Conservation (phyloP, 1,140 invertebrate species). For the Drosophila mayri region DNA sequence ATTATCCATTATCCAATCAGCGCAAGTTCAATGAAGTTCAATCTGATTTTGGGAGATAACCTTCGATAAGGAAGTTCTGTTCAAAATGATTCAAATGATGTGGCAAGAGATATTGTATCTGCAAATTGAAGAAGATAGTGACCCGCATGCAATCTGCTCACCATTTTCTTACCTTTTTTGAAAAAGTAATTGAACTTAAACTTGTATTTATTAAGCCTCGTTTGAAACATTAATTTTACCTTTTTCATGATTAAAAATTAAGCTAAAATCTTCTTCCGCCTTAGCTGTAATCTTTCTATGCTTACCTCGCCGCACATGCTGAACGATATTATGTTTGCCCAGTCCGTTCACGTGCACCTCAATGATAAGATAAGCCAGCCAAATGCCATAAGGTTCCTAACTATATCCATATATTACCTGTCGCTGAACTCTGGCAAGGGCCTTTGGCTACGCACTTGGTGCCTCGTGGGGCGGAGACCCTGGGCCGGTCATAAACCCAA, state of each 20-base stretch:
- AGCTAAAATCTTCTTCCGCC: no score
- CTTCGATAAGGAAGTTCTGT: slow-evolving; percentile 23
- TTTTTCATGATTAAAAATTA: no score
- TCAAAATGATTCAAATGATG: background rate
- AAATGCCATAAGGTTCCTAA: slow-evolving; percentile 1
- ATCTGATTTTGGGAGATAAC: slow-evolving; percentile 24
- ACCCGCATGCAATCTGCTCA: no score
- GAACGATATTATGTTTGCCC: slow-evolving; percentile 29
- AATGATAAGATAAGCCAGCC: slow-evolving; percentile 66
- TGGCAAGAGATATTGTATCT: background rate
- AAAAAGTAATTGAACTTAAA: no score
- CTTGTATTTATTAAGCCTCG: background rate
- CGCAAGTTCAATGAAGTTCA: slow-evolving; percentile 55
- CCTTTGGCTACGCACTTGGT: slow-evolving; percentile 44
- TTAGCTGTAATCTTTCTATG: background rate
- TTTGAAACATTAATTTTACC: background rate
- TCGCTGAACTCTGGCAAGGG: slow-evolving; percentile 64
- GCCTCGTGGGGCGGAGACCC: slow-evolving; percentile 12
- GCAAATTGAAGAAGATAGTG: background rate
- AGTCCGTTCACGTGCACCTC: slow-evolving; percentile 64
- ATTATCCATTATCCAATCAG: slow-evolving; percentile 11
- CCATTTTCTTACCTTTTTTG: no score
- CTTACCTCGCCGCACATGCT: slow-evolving; percentile 8
- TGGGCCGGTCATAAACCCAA: slow-evolving; percentile 48
- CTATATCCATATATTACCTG: slow-evolving; percentile 31